Base-by-base conservation (phyloP, 2,888 invertebrate genomes). In the Steromphala cineraria region DNA sequence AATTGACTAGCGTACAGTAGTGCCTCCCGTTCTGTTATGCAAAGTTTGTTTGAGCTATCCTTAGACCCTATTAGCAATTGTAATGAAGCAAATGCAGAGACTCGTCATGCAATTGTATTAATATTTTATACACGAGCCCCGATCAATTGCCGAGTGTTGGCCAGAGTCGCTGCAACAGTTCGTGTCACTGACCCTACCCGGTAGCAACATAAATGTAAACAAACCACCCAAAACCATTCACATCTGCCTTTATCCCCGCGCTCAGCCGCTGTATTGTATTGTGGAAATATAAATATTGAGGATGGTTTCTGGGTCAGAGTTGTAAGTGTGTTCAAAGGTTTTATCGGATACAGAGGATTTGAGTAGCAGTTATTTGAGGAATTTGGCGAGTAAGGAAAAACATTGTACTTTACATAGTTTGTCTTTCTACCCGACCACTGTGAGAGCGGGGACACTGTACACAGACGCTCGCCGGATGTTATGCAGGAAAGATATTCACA, bases 31-130 rank as follows among this genome's bases (percentile, higher is more conserved):
- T 80, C 81, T 85, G 84, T 87, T 87, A 87, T 87, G 87, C 86
- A 87, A 87, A 87, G 85, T 84, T 87, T 83, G 80, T 84, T 74
- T 82, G 82, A 83, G 85, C 82, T 83, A 85, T 85, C 84, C 86
- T 84, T 85, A 80, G 81, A 81, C 80, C 80, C 82, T 83, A 88
- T 88, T 88, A 84, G 88, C 88, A 88, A 88, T 88, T 87, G 88
- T 84, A 88, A 88, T 88, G 88, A 88, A 85, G 87, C 77, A 46
- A 52, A 81, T 78, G 81, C 81, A 78, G 74, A 75, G 77, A 62
- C 78, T 80, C 80, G 84, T 81, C 84, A 82, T 85, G 88, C 87
- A 87, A 88, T 85, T 86, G 88, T 88, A 86, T 87, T 87, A 88
- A 88, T 88, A 88, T 87, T 88, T 88, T 87, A 88, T 86, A 86